A percentile compares a stretch with the other conserved stretches of the same genome.
Conservation (phyloP, 2,888 invertebrate species). For the Helicoverpa assulta region DNA sequence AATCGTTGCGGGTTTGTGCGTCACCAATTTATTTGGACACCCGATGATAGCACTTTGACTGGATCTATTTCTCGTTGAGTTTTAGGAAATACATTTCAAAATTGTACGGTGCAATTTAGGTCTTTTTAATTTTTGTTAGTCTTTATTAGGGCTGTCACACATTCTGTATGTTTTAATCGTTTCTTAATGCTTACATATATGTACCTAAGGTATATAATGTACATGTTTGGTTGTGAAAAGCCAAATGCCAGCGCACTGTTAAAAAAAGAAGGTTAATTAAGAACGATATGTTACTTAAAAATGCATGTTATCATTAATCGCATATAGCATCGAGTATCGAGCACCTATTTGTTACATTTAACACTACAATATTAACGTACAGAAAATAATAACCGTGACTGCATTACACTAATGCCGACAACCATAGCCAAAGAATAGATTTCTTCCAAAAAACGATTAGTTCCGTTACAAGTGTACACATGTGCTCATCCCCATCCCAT, state of each 20-base stretch:
- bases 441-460: constrained; percentile 80
- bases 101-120: neutral
- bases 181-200: too few species aligned
- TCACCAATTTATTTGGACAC: constrained; percentile 67
- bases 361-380: neutral
- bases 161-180: too few species aligned
- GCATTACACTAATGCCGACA: constrained; percentile 63
- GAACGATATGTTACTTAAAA: too few species aligned
- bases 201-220: too few species aligned
- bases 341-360: neutral
- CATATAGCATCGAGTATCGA: neutral
- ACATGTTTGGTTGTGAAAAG: too few species aligned
- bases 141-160: neutral
- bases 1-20: constrained; percentile 69
- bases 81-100: constrained; percentile 4
- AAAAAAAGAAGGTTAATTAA: too few species aligned
- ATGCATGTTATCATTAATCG: too few species aligned
- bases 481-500: constrained; percentile 70
- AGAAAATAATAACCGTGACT: constrained; percentile 28
- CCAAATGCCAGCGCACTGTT: too few species aligned
- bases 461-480: constrained; percentile 85
- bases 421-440: constrained; percentile 66
- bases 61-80: constrained; percentile 35
- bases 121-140: neutral
- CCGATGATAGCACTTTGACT: constrained; percentile 55